Evolutionary conservation across 2,797 vertebrate species (phyloP).

Genomic region (Remorina albescens): DNA sequence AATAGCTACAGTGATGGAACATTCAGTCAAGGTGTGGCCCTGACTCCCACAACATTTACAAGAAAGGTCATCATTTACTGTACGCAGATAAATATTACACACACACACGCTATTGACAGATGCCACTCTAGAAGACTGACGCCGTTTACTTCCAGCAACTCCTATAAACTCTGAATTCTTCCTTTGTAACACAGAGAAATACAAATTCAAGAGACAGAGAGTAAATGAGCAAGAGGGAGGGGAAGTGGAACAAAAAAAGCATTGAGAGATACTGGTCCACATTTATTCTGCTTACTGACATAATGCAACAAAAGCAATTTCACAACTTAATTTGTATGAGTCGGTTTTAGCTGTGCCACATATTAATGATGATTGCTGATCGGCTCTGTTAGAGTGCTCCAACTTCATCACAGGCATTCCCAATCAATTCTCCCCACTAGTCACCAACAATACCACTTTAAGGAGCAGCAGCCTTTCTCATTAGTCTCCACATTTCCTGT

Average conservation of each 20-base stretch:
- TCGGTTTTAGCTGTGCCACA: conserved; percentile 85
- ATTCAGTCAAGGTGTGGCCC: conserved; percentile 45
- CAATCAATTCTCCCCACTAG: conserved; percentile 85
- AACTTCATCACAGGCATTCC: conserved; percentile 85
- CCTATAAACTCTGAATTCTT: conserved; percentile 35
- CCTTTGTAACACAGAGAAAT: conserved; percentile 39
- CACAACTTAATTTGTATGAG: conserved; percentile 81
- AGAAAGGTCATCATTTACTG: conserved; percentile 51
- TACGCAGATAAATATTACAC: conserved; percentile 25
- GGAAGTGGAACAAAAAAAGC: not conserved
- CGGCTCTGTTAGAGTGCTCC: conserved; percentile 80
- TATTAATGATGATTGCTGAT: conserved; percentile 88
- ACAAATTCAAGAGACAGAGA: conserved; percentile 37
- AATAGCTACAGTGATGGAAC: conserved; percentile 50
- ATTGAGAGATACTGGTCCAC: conserved; percentile 42
- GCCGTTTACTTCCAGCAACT: conserved; percentile 20
- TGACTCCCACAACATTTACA: conserved; percentile 55
- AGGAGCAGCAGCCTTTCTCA: conserved; percentile 76
- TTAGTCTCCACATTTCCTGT: conserved; percentile 72
- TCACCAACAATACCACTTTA: conserved; percentile 83
- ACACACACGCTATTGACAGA: conserved; percentile 50
- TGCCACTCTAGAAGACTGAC: conserved; percentile 43
- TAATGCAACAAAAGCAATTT: conserved; percentile 84
- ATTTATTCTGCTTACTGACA: conserved; percentile 69
- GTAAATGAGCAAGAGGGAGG: conserved; percentile 40